Percentiles rank a stretch among this genome's conserved stretches.
These are phyloP conservation scores for Agriopis leucophaearia DNA, from an alignment of 2,888 invertebrate species.

Conservation along the genomic window DNA sequence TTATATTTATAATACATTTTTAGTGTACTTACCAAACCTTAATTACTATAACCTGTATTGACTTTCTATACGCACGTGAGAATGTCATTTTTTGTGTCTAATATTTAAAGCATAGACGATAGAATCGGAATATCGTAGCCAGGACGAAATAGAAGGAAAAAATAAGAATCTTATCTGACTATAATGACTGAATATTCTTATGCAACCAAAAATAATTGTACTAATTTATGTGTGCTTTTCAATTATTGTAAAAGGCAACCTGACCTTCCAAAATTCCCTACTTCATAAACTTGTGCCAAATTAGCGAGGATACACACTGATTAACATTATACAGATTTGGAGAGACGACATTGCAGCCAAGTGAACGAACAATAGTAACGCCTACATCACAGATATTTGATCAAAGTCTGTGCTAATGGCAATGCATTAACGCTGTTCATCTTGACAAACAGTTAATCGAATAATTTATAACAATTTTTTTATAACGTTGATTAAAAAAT, in stretches of 20 bases:
- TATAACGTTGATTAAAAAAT: not conserved
- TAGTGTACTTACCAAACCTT: too few species aligned
- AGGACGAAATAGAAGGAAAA: not conserved
- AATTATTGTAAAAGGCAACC: conserved; percentile 7
- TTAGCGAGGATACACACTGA: conserved; percentile 32
- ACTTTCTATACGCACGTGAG: too few species aligned
- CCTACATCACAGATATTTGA: conserved; percentile 36
- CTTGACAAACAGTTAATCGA: not conserved
- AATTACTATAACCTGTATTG: too few species aligned
- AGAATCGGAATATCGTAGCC: too few species aligned
- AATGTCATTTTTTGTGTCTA: too few species aligned
- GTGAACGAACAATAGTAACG: conserved; percentile 28
- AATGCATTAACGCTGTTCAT: not conserved
- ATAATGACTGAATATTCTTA: too few species aligned
- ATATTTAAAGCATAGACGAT: too few species aligned
- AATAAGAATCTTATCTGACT: not conserved
- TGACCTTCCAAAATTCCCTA: conserved; percentile 28
- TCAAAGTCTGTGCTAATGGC: conserved; percentile 7
- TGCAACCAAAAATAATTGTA: not conserved
- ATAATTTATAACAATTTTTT: not conserved
- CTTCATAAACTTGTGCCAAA: conserved; percentile 32
- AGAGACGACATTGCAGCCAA: conserved; percentile 30
- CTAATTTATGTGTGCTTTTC: not conserved
- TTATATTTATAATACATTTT: too few species aligned
- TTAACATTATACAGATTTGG: conserved; percentile 43